phyloP scores from a whole-genome alignment of 2,888 invertebrate species.

The Xylota sylvarum region DNA sequence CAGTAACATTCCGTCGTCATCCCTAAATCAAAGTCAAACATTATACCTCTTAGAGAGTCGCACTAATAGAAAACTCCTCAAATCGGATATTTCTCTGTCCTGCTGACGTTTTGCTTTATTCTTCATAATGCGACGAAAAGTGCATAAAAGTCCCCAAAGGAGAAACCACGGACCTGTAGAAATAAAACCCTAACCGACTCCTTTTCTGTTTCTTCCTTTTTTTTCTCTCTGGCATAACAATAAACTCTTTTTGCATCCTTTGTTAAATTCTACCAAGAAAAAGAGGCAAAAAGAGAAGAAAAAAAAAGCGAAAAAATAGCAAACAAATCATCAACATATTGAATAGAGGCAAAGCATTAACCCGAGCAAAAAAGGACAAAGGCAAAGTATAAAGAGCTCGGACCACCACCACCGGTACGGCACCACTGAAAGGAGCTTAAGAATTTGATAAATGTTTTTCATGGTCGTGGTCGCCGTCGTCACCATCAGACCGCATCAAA shows the following conservation, averaged over 20 bases:
- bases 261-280: constrained; percentile 37
- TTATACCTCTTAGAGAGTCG: neutral
- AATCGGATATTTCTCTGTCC: neutral
- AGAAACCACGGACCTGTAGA: constrained; percentile 20
- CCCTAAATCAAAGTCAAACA: neutral
- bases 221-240: constrained; percentile 21
- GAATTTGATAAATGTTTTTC: constrained; percentile 65
- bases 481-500: constrained; percentile 69
- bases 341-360: constrained; percentile 68
- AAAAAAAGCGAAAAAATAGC: constrained; percentile 20
- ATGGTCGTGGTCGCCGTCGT: constrained; percentile 61
- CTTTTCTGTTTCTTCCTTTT: constrained; percentile 2
- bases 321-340: constrained; percentile 75
- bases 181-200: constrained; percentile 14
- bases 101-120: constrained; percentile 23
- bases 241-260: constrained; percentile 36
- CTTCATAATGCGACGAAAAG: constrained; percentile 39
- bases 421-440: constrained; percentile 59
- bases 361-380: constrained; percentile 46
- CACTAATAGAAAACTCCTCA: neutral
- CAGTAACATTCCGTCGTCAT: neutral
- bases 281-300: neutral
- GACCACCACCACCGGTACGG: neutral
- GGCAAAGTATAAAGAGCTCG: constrained; percentile 8
- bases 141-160: constrained; percentile 50